phyloP scores from a whole-genome alignment of 2,113 vertebrate species.

The Antechinus stuartii region DNA sequence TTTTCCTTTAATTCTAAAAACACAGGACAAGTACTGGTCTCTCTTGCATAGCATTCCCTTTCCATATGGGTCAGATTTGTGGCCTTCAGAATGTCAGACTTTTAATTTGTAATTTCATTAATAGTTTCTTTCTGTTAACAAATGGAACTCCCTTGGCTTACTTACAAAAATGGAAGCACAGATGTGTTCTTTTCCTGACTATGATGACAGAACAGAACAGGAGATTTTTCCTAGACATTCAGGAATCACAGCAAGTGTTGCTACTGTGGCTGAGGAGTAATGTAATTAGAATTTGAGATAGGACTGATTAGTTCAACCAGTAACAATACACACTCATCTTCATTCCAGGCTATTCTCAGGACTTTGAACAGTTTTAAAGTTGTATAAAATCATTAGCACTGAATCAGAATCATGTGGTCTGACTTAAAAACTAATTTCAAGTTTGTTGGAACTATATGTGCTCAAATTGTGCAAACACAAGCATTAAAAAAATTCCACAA shows the following conservation, averaged over 20 bases:
- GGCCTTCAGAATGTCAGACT: not conserved
- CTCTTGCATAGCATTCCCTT: not conserved
- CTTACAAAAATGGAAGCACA: not conserved
- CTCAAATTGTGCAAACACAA: constrained; percentile 2
- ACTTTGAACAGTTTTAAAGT: constrained; percentile 62
- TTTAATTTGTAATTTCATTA: constrained; percentile 27
- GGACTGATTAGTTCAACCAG: constrained; percentile 61
- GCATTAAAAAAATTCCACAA: not conserved
- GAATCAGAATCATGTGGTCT: constrained; percentile 63
- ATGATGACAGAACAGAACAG: constrained; percentile 7
- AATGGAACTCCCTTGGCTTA: not conserved
- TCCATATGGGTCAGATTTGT: not conserved
- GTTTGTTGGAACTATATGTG: constrained; percentile 52
- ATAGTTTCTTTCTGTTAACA: constrained; percentile 39
- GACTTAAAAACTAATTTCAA: constrained; percentile 49
- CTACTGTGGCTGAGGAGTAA: constrained; percentile 61
- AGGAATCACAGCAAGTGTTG: constrained; percentile 60
- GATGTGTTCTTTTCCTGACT: constrained; percentile 57
- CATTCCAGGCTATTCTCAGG: constrained; percentile 68
- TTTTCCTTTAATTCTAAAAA: constrained; percentile 2
- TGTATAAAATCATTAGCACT: constrained; percentile 77
- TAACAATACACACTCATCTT: constrained; percentile 70
- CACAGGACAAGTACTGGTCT: not conserved
- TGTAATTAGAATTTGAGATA: constrained; percentile 70
- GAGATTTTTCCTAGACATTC: constrained; percentile 50